Base-by-base conservation (phyloP, 37 sponge, comb jelly and placozoan species). In the Hormiphora californensis region DNA sequence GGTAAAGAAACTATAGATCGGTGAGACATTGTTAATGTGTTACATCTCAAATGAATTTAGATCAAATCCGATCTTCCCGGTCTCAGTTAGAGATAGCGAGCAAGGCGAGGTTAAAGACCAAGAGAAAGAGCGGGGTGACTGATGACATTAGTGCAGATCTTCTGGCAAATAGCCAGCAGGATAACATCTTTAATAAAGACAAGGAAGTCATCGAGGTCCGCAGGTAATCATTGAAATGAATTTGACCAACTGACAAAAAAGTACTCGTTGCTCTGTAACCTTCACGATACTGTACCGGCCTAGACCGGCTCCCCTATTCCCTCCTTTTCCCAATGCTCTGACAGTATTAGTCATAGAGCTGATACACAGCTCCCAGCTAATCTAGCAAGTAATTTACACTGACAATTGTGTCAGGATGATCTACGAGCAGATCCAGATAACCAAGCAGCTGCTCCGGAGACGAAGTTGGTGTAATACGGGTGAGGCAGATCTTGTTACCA, bases 351-450 rank as follows among this genome's bases (percentile, higher is more conserved):
- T n/a, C n/a, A n/a, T n/a, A n/a, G n/a, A n/a, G n/a, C n/a, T n/a
- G n/a, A n/a, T n/a, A n/a, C n/a, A n/a, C n/a, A n/a, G n/a, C n/a
- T n/a, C n/a, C n/a, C n/a, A n/a, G n/a, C n/a, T n/a, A n/a, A n/a
- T n/a, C n/a, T n/a, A n/a, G n/a, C n/a, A n/a, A n/a, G n/a, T n/a
- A 49, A 17, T 49, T 49, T 49, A 49, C 9, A 49, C 9, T 17
- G 9, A 17, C 53, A 49, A 17, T 49, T 49, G 53, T 49, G 12
- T 15, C 15, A 57, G 61, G n/a, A 28, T 57, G 22, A 57, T 57
- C 5, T 57, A 57, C n/a, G 61, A 57, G 61, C 61, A 57, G 4
- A 30, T 57, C n/a, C 61, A 57, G 61, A 57, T 57, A 21, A 57
- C 61, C n/a, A 57, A 57, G 27, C 61, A 57, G 61, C 27, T 57